Base-by-base conservation (phyloP, 53 echinoderm and acorn worm genomes). In the Paelopatides confundens region DNA sequence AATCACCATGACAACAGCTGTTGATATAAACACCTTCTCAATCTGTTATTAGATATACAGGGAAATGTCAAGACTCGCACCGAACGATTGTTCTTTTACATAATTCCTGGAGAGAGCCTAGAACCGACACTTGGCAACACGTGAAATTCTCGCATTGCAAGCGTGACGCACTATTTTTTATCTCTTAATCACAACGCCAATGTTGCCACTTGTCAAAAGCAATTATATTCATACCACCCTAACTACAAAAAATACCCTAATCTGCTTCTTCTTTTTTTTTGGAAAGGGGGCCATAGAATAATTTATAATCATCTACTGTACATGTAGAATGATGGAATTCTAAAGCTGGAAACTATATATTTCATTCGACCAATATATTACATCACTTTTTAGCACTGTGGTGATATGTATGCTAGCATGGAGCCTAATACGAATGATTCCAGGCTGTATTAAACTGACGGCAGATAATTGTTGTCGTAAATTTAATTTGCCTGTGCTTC, bases 401-500 rank as follows among this genome's bases (percentile, higher is more conserved):
- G 43, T 43, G 43, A 43, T 43, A 43, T 43, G 43, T 43, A 43
- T 12, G 43, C 5, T 43, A 12, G 43, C 5, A 43, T 43, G 43
- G 24, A 58, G 58, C n/a, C 58, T n/a, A 6, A 17, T 58, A 18
- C 58, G 58, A 23, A 27, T 43, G 74, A 23, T 46, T 74, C 46
- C 21, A 46, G 74, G 43, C 74, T 40, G 46, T 74, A n/a, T n/a
- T n/a, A n/a, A 74, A 74, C 74, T 74, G 74, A 74, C 74, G 5
- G 74, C 74, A 37, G 74, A 39, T 74, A 74, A 74, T 74, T 74
- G 74, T 40, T 74, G 40, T 46, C 24, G 46, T 74, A 74, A 74
- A 74, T 74, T 74, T 35, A 74, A 74, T 74, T 74, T 74, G 74
- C 74, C 46, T 74, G 9, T 74, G 38, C 74, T 74, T 40, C 40